These are phyloP conservation scores for Stenodema calcarata DNA, from an alignment of 2,888 invertebrate genomes.

Conservation along the genomic window DNA sequence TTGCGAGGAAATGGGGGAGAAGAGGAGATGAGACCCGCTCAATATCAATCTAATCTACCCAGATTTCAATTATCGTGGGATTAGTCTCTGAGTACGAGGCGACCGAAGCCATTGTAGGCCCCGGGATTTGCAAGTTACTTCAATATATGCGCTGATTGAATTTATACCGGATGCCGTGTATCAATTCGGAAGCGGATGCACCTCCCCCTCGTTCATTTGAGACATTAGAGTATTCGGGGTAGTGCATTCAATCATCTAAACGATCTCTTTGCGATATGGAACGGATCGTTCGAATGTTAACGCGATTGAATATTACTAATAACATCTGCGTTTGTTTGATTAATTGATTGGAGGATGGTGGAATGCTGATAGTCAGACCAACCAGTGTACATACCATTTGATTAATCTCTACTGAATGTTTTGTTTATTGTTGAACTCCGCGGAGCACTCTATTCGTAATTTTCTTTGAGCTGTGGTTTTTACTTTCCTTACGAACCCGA, in stretches of 20 bases:
- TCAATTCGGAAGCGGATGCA: not conserved
- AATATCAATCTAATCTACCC: conserved; percentile 19
- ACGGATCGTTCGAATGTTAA: not conserved
- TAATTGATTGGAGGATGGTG: not conserved
- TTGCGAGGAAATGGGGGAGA: not conserved
- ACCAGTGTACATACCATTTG: no score
- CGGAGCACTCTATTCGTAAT: no score
- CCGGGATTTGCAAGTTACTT: conserved; percentile 17
- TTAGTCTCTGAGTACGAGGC: not conserved
- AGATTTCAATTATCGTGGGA: conserved; percentile 21
- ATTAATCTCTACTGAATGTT: no score
- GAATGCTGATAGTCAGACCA: no score
- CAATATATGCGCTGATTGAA: conserved; percentile 3
- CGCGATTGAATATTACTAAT: not conserved
- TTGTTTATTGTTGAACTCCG: no score
- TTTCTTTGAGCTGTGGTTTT: no score
- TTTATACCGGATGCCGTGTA: not conserved
- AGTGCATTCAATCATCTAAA: not conserved
- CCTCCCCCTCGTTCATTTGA: not conserved
- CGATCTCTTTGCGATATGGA: not conserved
- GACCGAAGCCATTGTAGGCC: not conserved
- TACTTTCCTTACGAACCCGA: no score
- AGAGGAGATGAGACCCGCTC: not conserved
- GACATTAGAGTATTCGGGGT: not conserved
- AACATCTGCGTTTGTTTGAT: not conserved